phyloP scores from a whole-genome alignment of 2,888 invertebrate genomes.

The Ephialtes manifestator region DNA sequence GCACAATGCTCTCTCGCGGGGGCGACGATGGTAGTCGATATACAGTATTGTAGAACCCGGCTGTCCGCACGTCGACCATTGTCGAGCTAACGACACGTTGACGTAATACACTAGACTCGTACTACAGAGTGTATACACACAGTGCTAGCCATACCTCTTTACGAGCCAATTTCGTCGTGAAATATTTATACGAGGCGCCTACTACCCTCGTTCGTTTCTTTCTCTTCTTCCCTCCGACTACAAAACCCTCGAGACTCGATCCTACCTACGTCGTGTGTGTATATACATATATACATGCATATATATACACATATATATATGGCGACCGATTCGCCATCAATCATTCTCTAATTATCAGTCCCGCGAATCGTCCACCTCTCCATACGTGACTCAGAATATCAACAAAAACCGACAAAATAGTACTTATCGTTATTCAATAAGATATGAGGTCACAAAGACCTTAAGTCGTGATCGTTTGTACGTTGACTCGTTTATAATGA shows the following conservation, averaged over 20 bases:
- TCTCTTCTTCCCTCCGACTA: conserved; percentile 34
- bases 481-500: background rate
- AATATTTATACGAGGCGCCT: conserved; percentile 76
- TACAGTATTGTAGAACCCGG: conserved; percentile 42
- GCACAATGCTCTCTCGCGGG: conserved; percentile 72
- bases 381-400: conserved; percentile 25
- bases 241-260: conserved; percentile 12
- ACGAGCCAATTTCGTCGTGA: conserved; percentile 77
- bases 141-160: conserved; percentile 73
- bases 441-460: conserved; percentile 34
- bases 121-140: conserved; percentile 42
- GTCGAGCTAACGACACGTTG: conserved; percentile 76
- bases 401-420: conserved; percentile 39
- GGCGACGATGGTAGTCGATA: conserved; percentile 46
- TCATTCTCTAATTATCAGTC: conserved; percentile 58
- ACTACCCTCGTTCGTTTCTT: conserved; percentile 55
- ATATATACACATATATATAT: background rate
- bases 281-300: background rate
- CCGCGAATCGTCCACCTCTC: conserved; percentile 9
- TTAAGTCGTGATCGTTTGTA: background rate
- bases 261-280: background rate
- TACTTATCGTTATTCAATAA: conserved; percentile 63
- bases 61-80: conserved; percentile 69
- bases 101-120: conserved; percentile 68
- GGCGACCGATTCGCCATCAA: conserved; percentile 48